Conservation (phyloP, 1,140 invertebrate genomes). For the Zaprionus davidi region DNA sequence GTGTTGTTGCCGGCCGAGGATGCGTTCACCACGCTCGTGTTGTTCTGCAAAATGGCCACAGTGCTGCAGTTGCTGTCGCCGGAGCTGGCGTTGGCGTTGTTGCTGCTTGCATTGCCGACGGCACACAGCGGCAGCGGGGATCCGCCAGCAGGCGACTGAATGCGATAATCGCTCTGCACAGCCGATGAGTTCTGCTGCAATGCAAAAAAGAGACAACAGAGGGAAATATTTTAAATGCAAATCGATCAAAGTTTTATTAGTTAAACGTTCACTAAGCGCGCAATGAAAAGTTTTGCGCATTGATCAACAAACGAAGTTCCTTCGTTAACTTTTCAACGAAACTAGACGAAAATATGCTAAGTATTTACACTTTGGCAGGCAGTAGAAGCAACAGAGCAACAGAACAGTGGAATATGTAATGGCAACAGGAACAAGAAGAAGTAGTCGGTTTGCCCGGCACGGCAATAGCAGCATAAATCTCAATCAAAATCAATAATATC, state of each 20-base stretch:
- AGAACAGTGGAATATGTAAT: slow-evolving; percentile 24
- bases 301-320: slow-evolving; percentile 58
- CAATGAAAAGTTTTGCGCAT: slow-evolving; percentile 62
- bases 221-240: slow-evolving; percentile 43
- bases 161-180: slow-evolving; percentile 78
- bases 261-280: slow-evolving; percentile 51
- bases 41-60: slow-evolving; percentile 77
- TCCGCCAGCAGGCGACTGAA: slow-evolving; percentile 82
- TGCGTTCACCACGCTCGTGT: slow-evolving; percentile 81
- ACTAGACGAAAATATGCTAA: slow-evolving; percentile 63
- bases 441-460: neutral
- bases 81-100: slow-evolving; percentile 66
- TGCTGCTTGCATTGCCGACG: slow-evolving; percentile 58
- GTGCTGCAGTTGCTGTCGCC: slow-evolving; percentile 67
- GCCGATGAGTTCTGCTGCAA: slow-evolving; percentile 86
- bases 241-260: slow-evolving; percentile 61
- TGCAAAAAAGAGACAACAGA: neutral
- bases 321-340: slow-evolving; percentile 27
- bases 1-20: slow-evolving; percentile 61
- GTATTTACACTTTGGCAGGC: slow-evolving; percentile 43
- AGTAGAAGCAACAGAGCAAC: neutral
- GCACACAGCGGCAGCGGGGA: slow-evolving; percentile 82
- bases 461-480: slow-evolving; percentile 64
- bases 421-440: slow-evolving; percentile 25
- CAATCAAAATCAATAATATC: slow-evolving; percentile 83